These are phyloP conservation scores for Eurypyga helias DNA, from an alignment of 2,113 vertebrate species.

Conservation along the genomic window DNA sequence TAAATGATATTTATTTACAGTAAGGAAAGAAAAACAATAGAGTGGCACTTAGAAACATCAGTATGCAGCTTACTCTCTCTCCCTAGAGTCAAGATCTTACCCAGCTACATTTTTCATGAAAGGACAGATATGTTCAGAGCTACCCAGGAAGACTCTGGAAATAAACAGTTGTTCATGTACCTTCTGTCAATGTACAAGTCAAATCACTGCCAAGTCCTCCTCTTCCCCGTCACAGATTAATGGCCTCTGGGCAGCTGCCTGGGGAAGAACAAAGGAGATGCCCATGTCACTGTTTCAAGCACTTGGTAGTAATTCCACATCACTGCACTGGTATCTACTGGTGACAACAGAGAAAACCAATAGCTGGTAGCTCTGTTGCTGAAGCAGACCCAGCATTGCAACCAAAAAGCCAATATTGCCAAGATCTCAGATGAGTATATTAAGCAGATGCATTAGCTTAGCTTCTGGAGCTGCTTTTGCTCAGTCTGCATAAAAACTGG, in stretches of 20 bases:
- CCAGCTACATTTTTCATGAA: not conserved
- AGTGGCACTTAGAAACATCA: not conserved
- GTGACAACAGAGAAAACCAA: conserved; percentile 30
- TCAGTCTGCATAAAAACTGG: conserved; percentile 3
- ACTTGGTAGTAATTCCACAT: conserved; percentile 22
- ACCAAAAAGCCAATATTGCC: conserved; percentile 3
- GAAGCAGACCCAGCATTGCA: not conserved
- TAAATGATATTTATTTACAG: conserved; percentile 2
- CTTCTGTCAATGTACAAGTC: conserved; percentile 36
- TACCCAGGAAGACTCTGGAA: conserved; percentile 17
- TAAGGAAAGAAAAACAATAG: not conserved
- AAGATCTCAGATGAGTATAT: conserved; percentile 1
- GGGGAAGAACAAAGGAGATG: conserved; percentile 10
- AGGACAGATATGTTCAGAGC: not conserved
- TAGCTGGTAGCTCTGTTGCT: conserved; percentile 7
- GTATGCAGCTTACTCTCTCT: not conserved
- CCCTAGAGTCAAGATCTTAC: not conserved
- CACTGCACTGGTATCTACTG: conserved; percentile 26
- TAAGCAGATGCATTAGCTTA: conserved; percentile 20
- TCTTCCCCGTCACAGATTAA: conserved; percentile 21
- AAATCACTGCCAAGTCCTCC: conserved; percentile 40
- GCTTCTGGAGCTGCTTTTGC: conserved; percentile 31
- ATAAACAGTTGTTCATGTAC: conserved; percentile 43
- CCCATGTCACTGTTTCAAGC: conserved; percentile 29
- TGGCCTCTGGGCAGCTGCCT: conserved; percentile 63